phyloP scores from a whole-genome alignment of 2,797 vertebrate genomes.

The Trematomus bernacchii region DNA sequence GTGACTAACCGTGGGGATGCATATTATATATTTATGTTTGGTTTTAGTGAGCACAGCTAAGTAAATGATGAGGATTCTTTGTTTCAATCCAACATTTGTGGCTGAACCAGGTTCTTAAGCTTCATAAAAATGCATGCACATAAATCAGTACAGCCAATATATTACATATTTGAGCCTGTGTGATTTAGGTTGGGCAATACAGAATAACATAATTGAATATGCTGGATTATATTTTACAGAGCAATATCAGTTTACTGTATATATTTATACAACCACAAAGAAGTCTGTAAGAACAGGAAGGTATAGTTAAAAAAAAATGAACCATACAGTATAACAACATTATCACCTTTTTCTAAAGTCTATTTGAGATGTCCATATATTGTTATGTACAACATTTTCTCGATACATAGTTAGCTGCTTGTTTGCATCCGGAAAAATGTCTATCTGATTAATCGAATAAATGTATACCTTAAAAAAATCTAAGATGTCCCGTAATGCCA shows the following conservation, averaged over 20 bases:
- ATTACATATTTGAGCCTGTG: not conserved
- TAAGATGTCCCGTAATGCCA: not conserved
- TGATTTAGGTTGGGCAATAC: not conserved
- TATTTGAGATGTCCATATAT: not conserved
- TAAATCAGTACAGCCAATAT: not conserved
- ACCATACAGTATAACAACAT: no score
- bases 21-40: not conserved
- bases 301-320: no score
- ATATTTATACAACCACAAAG: no score
- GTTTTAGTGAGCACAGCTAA: not conserved
- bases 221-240: not conserved
- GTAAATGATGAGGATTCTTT: not conserved
- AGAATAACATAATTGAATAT: not conserved
- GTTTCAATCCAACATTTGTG: not conserved
- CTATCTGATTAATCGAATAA: not conserved
- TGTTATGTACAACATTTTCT: not conserved
- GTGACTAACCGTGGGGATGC: not conserved
- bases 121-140: not conserved
- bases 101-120: not conserved
- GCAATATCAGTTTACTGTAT: no score
- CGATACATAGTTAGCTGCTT: not conserved
- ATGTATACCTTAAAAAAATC: not conserved
- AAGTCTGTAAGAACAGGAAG: no score
- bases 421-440: not conserved
- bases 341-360: no score